These are phyloP conservation scores for Tenthredo mesomela DNA, from an alignment of 2,888 invertebrate species.

Conservation along the genomic window DNA sequence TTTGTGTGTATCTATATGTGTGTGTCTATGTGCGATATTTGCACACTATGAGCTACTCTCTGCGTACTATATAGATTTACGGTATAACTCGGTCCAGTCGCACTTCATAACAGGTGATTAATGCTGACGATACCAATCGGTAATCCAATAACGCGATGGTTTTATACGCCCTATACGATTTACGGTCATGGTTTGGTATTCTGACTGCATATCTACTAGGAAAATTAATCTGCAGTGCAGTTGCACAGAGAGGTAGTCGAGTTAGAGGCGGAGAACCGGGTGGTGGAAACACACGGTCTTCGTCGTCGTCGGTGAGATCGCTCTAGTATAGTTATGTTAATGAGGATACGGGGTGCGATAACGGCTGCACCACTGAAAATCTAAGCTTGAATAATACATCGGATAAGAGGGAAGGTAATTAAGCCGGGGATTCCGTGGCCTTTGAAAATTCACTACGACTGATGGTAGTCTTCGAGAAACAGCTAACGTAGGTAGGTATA, in stretches of 20 bases:
- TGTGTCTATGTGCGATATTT: background rate
- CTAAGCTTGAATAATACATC: slow-evolving; percentile 42
- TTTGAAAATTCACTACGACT: slow-evolving; percentile 26
- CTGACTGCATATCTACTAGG: slow-evolving; percentile 24
- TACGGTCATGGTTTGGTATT: slow-evolving; percentile 29
- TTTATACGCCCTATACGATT: slow-evolving; percentile 41
- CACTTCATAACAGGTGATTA: slow-evolving; percentile 51
- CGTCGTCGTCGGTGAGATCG: slow-evolving; percentile 1
- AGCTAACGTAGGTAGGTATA: background rate
- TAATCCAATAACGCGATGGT: slow-evolving; percentile 53
- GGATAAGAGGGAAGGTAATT: slow-evolving; percentile 45
- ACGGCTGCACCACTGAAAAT: slow-evolving; percentile 41
- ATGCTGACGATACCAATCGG: slow-evolving; percentile 51
- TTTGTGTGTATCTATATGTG: too few relatives aligned
- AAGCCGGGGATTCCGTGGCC: slow-evolving; percentile 22
- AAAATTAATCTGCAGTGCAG: slow-evolving; percentile 51
- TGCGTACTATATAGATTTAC: background rate
- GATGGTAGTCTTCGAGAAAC: slow-evolving; percentile 30
- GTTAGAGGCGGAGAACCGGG: slow-evolving; percentile 1
- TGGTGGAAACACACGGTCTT: slow-evolving; percentile 9
- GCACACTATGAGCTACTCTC: background rate
- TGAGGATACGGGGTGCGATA: slow-evolving; percentile 43
- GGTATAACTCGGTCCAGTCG: slow-evolving; percentile 27
- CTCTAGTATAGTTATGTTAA: slow-evolving; percentile 38
- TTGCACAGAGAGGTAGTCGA: background rate